Percentiles rank a stretch among this genome's conserved stretches.
Evolutionary conservation across 2,113 vertebrate genomes (phyloP).

Genomic region (Bos indicus): DNA sequence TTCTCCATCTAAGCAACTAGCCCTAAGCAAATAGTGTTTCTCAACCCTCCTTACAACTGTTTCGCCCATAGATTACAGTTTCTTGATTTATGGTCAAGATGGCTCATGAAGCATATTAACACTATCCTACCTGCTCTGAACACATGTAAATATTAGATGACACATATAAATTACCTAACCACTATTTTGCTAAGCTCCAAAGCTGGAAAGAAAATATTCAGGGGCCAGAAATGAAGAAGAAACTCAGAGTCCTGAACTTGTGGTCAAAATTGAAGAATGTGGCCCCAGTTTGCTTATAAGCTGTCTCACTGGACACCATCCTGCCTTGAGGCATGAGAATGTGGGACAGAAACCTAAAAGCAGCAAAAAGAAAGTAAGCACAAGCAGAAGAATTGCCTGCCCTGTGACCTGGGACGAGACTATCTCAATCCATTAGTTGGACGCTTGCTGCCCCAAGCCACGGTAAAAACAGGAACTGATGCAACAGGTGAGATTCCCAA

Average conservation of each 20-base stretch:
- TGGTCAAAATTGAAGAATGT: background rate
- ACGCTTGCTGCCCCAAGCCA: background rate
- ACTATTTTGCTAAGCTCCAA: background rate
- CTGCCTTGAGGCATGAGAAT: background rate
- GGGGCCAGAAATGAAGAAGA: background rate
- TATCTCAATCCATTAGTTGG: fast-evolving
- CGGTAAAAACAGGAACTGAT: fast-evolving
- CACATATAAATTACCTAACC: background rate
- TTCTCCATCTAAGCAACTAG: background rate
- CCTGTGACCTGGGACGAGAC: background rate
- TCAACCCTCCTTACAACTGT: background rate
- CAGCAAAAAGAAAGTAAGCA: background rate
- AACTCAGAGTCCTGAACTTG: background rate
- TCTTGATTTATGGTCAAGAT: background rate
- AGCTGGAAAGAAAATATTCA: background rate
- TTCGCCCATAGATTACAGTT: fast-evolving
- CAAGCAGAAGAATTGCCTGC: background rate
- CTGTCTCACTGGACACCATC: too few relatives aligned
- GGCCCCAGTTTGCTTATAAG: background rate
- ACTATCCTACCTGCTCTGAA: background rate
- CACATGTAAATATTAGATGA: background rate
- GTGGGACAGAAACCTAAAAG: background rate
- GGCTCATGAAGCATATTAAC: background rate
- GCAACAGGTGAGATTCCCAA: too few relatives aligned
- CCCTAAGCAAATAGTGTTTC: background rate